Base-by-base conservation (phyloP, 2,888 invertebrate species). In the Latrodectus elegans region DNA sequence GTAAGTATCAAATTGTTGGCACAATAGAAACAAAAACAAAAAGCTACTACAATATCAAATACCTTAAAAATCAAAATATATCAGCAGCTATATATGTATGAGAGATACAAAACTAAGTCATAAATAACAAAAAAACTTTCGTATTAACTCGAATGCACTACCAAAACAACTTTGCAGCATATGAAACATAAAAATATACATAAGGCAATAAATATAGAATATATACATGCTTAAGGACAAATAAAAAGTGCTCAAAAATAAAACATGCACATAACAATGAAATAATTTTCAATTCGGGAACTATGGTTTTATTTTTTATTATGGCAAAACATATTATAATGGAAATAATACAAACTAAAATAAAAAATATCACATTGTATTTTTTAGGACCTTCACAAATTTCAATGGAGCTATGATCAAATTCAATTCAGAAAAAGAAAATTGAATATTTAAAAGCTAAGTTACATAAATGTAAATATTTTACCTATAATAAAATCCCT, bases 11-110 rank as follows among this genome's bases (percentile, higher is more conserved):
- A 87, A 72, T 53, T 80, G 82, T 68, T 65, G 79, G 65, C 72
- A 75, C 70, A 82, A 73, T 22, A n/a, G 55, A 70, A 79, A 89
- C 86, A 75, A 88, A 83, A 87, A 88, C 73, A 88, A 55, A 81
- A 70, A 80, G 72, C 81, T 77, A 81, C 86, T 53, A 88, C 79
- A 88, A 79, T 79, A 55, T 78, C 60, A 60, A 60, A 60, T 60
- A 60, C n/a, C 60, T 60, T 76, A 87, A 81, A 85, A 82, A 79
- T 67, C 22, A 81, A 81, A 71, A 79, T 80, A 80, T 64, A 72
- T 22, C 53, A 76, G 81, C 74, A 55, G 75, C 82, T 74, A 82
- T 67, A 67, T 26, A 52, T 78, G 26, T 73, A 73, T 4, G 65
- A 73, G 75, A 71, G 78, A 77, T 72, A 85, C 79, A 79, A 85